Evolutionary conservation across 2,888 invertebrate species (phyloP), one percentile per base, ranked within the genome.

Genomic region (Lampropteryx suffumata): DNA sequence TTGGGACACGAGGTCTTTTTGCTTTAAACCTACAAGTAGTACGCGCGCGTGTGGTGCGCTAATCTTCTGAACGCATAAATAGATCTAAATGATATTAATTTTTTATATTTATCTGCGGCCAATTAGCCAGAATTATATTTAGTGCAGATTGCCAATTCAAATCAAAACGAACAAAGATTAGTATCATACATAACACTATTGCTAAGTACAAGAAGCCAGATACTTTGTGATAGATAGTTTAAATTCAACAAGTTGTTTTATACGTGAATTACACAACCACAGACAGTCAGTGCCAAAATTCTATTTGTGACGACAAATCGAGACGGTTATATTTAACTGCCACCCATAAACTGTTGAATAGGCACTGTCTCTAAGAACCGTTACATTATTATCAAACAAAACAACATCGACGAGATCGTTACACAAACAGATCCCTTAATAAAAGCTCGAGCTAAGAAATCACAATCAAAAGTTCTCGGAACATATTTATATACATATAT

Each of bases 221-320:
- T 67, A 65, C 71, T 69, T 72, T 69, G 66, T 63, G 70, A 75
- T 69, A 77, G 76, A 80, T 79, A 82, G 74, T 78, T 74, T 65
- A 74, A 80, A 82, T 79, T 76, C 75, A 84, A 86, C 84, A 84
- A 88, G 82, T 78, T 76, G 79, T 85, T 84, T 51, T 82, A 83
- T 81, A 84, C 73, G 81, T 84, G 84, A 87, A 87, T 89, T 88
- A 87, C 89, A 88, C 85, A 90, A 89, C 82, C 78, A 72, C 80
- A 80, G 82, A 84, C 81, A 84, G 82, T 74, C 81, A 85, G 89
- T 90, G 89, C 90, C 90, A 90, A 90, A 89, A 84, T 86, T 89
- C 87, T 89, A 90, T 90, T 89, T 87, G 85, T 82, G 77, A 84
- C 85, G 81, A 87, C 88, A 87, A 86, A 88, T 82, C 81, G 86